Percentiles rank a stretch among this genome's conserved stretches.
These are phyloP conservation scores for Mus minutoides DNA, from an alignment of 2,797 vertebrate species.

Conservation along the genomic window DNA sequence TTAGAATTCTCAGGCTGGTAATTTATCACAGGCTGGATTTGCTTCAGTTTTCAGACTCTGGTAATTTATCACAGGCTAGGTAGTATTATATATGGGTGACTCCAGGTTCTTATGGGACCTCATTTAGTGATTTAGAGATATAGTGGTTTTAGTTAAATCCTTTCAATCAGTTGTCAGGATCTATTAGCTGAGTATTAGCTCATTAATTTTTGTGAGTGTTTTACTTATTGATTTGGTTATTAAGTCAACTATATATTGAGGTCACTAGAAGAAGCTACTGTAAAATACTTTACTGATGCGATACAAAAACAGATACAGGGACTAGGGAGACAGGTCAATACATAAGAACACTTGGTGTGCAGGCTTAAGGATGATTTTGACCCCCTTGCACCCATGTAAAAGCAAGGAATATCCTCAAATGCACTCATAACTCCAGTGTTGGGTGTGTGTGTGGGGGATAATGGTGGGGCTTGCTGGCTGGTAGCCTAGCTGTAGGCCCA, in stretches of 20 bases:
- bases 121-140: conserved; percentile 14
- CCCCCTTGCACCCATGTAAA: no score
- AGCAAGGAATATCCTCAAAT: neutral
- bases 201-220: neutral
- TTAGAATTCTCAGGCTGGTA: neutral
- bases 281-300: neutral
- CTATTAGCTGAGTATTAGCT: neutral
- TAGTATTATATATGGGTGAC: neutral
- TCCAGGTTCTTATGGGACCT: neutral
- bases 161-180: neutral
- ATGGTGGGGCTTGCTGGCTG: neutral
- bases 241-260: neutral
- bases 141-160: neutral
- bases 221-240: neutral
- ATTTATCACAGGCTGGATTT: neutral
- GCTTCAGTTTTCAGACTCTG: neutral
- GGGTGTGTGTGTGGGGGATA: neutral
- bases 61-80: neutral
- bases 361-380: no score
- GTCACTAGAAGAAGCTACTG: neutral
- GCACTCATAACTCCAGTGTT: neutral
- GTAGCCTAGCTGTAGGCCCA: neutral
- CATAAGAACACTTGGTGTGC: neutral
- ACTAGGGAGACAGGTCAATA: neutral
- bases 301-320: neutral